A percentile compares a stretch with the other conserved stretches of the same genome.
phyloP scores from a whole-genome alignment of 2,113 vertebrate genomes.

The Cyprinus carpio region DNA sequence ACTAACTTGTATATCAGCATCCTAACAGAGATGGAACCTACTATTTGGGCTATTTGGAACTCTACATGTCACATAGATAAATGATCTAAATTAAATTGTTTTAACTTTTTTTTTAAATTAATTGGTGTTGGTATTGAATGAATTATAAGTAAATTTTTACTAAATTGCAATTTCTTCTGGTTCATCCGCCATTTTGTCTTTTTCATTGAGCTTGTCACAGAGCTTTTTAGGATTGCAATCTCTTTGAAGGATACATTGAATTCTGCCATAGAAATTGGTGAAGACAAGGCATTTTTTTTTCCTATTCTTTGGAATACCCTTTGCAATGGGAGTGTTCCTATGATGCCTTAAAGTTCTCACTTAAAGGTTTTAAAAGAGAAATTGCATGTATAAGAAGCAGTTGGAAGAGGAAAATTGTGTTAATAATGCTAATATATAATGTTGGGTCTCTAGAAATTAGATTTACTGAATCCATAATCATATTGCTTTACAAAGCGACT shows the following conservation, averaged over 20 bases:
- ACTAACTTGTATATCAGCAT: neutral
- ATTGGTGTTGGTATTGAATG: neutral
- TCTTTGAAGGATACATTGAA: neutral
- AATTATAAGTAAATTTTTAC: neutral
- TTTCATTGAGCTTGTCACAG: neutral
- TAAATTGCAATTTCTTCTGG: neutral
- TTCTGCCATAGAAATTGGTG: neutral
- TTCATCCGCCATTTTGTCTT: neutral
- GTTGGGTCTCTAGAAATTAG: neutral
- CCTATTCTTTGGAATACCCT: neutral
- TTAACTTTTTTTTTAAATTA: neutral
- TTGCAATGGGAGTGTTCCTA: neutral
- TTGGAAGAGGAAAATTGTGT: conserved; percentile 51
- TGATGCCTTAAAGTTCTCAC: neutral
- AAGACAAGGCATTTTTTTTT: neutral
- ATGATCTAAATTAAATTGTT: neutral
- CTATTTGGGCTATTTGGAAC: neutral
- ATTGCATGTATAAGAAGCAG: conserved; percentile 70
- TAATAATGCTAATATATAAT: neutral
- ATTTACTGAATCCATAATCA: neutral
- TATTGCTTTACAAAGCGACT: neutral
- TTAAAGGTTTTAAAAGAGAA: conserved; percentile 17
- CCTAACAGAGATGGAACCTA: conserved; percentile 1
- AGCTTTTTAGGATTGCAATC: neutral
- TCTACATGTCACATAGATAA: neutral